Percentiles rank a stretch among this genome's conserved stretches.
phyloP scores from a whole-genome alignment of 1,140 invertebrate genomes.

The Scaptomyza hsui region DNA sequence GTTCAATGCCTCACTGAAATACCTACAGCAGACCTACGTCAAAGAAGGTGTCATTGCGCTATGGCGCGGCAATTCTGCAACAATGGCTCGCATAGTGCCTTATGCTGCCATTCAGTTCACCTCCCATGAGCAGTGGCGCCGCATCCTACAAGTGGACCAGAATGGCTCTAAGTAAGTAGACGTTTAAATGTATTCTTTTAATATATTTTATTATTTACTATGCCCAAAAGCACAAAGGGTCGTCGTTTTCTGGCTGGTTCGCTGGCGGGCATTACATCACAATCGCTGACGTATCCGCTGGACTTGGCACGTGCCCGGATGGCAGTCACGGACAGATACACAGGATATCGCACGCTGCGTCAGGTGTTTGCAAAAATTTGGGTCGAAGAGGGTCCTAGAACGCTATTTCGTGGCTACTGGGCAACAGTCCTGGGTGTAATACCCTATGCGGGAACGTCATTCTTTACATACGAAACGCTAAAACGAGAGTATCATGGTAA shows the following conservation, averaged over 20 bases:
- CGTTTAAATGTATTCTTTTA: background rate
- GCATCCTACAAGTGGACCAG: conserved; percentile 88
- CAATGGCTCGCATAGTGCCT: conserved; percentile 97
- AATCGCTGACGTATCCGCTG: conserved; percentile 96
- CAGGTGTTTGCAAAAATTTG: conserved; percentile 94
- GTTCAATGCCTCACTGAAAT: conserved; percentile 90
- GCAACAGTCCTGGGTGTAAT: conserved; percentile 97
- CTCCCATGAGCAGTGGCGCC: conserved; percentile 98
- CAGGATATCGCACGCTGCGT: conserved; percentile 84
- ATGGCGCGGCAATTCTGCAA: conserved; percentile 99
- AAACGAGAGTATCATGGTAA: conserved; percentile 92
- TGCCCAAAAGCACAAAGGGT: conserved; percentile 79
- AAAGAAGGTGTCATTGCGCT: conserved; percentile 92
- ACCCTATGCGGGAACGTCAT: conserved; percentile 98
- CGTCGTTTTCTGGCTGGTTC: conserved; percentile 94
- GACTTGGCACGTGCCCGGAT: conserved; percentile 98
- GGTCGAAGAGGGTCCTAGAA: conserved; percentile 90
- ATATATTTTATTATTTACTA: background rate
- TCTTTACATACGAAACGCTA: conserved; percentile 98
- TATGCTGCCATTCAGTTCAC: conserved; percentile 99
- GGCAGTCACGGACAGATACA: conserved; percentile 94
- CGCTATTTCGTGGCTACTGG: conserved; percentile 94
- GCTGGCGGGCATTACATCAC: conserved; percentile 96
- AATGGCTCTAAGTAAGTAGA: conserved; percentile 86
- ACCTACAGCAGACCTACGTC: conserved; percentile 89